Evolutionary conservation across 2,113 vertebrate species (phyloP).

Genomic region (Hippocampus zosterae): DNA sequence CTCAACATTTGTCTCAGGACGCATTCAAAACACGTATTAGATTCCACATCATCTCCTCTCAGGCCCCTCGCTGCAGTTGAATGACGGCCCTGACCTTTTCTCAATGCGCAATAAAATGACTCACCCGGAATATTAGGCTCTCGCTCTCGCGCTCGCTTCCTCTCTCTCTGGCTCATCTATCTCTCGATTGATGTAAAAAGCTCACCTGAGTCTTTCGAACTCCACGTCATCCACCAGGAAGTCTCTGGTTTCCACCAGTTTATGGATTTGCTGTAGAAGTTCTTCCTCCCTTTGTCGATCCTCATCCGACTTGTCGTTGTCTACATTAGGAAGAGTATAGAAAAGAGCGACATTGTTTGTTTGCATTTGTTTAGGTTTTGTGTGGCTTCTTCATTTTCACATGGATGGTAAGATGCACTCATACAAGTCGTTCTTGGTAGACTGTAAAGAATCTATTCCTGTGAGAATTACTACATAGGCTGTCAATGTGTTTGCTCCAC

Average conservation of each 20-base stretch:
- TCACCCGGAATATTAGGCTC: not conserved
- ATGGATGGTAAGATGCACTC: not conserved
- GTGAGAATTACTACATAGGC: too few species aligned
- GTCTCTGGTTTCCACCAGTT: slow-evolving; percentile 87
- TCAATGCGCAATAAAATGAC: not conserved
- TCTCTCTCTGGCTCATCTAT: not conserved
- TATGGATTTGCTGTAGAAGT: slow-evolving; percentile 82
- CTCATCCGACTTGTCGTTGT: slow-evolving; percentile 77
- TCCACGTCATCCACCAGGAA: slow-evolving; percentile 88
- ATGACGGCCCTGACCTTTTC: slow-evolving; percentile 2
- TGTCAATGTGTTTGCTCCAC: too few species aligned
- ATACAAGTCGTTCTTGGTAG: too few species aligned
- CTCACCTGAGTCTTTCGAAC: slow-evolving; percentile 83
- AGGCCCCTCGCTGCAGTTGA: not conserved
- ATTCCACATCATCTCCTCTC: slow-evolving; percentile 1
- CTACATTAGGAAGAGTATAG: slow-evolving; percentile 52
- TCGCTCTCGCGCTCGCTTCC: not conserved
- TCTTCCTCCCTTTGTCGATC: slow-evolving; percentile 78
- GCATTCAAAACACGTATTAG: not conserved
- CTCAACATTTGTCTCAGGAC: not conserved
- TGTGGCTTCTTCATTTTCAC: not conserved
- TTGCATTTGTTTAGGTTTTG: not conserved
- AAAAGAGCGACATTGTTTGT: not conserved
- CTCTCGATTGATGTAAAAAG: not conserved
- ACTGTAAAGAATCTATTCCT: too few species aligned